Conservation (phyloP, 2,797 vertebrate genomes). For the Karalla daura region DNA sequence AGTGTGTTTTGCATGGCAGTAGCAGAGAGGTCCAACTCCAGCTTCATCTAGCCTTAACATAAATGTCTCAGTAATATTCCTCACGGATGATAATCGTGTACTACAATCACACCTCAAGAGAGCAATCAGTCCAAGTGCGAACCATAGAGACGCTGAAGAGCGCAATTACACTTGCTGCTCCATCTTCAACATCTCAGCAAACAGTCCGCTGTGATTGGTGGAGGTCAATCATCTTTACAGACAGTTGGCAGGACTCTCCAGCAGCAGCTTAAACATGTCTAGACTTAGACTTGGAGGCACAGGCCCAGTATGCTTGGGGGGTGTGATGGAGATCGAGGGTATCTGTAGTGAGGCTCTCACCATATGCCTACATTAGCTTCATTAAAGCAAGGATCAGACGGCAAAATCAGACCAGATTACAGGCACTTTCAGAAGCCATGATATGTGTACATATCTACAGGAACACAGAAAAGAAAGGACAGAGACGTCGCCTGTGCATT, state of each 20-base stretch:
- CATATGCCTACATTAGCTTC: slow-evolving; percentile 49
- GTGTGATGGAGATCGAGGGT: slow-evolving; percentile 17
- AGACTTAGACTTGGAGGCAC: slow-evolving; percentile 56
- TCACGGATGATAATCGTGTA: slow-evolving; percentile 21
- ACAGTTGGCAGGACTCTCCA: slow-evolving; percentile 29
- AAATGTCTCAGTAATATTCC: slow-evolving; percentile 1
- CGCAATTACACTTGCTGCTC: slow-evolving; percentile 23
- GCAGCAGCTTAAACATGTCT: slow-evolving; percentile 62
- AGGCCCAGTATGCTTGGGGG: not conserved
- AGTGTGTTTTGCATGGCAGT: slow-evolving; percentile 15
- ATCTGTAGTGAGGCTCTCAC: slow-evolving; percentile 20
- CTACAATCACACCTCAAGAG: slow-evolving; percentile 53
- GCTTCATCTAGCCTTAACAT: not conserved
- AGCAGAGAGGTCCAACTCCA: not conserved
- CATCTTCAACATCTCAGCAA: slow-evolving; percentile 12
- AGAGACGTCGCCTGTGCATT: no score
- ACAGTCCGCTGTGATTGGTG: slow-evolving; percentile 16
- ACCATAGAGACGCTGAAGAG: slow-evolving; percentile 33
- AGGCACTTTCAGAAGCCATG: not conserved
- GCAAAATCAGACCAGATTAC: slow-evolving; percentile 16
- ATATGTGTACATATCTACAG: not conserved
- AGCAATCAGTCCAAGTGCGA: slow-evolving; percentile 59
- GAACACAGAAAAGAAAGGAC: slow-evolving; percentile 4
- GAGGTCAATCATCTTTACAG: slow-evolving; percentile 53
- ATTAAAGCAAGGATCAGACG: slow-evolving; percentile 4